Base-by-base conservation (phyloP, 2,888 invertebrate species). In the Pseudolycoriella hygida region DNA sequence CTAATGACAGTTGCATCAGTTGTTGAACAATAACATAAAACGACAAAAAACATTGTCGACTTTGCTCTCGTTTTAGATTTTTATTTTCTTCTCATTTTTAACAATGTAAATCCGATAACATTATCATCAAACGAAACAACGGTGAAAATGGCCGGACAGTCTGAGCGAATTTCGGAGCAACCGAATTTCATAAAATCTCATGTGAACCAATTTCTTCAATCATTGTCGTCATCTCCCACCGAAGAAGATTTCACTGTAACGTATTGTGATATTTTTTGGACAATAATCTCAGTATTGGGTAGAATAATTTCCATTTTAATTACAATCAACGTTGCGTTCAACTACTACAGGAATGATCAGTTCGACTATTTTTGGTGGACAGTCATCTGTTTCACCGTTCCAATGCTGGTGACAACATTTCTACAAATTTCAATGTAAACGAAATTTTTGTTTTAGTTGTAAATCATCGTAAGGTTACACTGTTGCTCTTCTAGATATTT, bases 391-490 rank as follows among this genome's bases (percentile, higher is more conserved):
- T 56, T 60, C 37, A 45, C 56, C 5, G 46, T 56, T 2, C 59
- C 60, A 3, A 56, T 56, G 53, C 41, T 54, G 40, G 53, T 60
- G 3, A 59, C 60, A 20, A 53, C 54, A 8, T 48, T 58, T 14
- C 53, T 60, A 37, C 54, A 56, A 46, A 53, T 56, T 17, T 55
- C 55, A 45, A 58, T 60, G 60, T 60, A 51, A 54, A 57, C 54
- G 3, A 14, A 14, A 37, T 15, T 25, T 38, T 10, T 39, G 17
- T 12, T 39, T 15, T 32, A 17, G n/a, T 18, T 37, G 4, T 20
- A 42, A 25, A 11, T 41, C 18, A 34, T 37, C 11, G 11, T 19
- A 40, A 18, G 45, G 15, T 25, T 25, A 8, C 25, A 25, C 8
- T 25, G 25, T 25, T 25, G n/a, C n/a, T 6, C n/a, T 11, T 32